A percentile compares a stretch with the other conserved stretches of the same genome.
Evolutionary conservation across 2,113 vertebrate species (phyloP).

Genomic region (Mus musculus): DNA sequence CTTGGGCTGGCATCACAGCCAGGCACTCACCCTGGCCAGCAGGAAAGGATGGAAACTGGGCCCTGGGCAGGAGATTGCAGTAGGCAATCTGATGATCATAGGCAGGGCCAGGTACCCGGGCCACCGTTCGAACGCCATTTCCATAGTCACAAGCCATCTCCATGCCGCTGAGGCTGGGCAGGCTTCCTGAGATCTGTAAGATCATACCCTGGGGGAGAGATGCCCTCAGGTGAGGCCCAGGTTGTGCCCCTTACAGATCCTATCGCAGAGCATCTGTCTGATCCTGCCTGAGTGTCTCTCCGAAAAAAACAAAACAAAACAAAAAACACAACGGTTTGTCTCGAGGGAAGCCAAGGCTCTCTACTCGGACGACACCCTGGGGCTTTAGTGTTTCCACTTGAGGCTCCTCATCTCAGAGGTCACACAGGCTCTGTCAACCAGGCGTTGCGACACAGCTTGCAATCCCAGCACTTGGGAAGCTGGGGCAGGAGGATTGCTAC

Average conservation of each 20-base stretch:
- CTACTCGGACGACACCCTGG: background rate
- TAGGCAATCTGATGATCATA: slow-evolving; percentile 92
- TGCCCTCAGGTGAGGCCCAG: background rate
- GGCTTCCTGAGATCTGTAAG: slow-evolving; percentile 95
- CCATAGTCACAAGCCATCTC: slow-evolving; percentile 95
- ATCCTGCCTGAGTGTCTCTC: background rate
- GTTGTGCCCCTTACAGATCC: fast-evolving
- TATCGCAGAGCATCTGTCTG: background rate
- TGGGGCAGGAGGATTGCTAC: background rate
- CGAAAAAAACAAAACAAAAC: background rate
- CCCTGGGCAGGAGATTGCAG: slow-evolving; percentile 91
- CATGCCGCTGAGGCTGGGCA: slow-evolving; percentile 93
- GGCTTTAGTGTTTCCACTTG: background rate
- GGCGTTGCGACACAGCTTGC: background rate
- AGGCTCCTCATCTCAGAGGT: background rate
- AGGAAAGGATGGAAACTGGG: slow-evolving; percentile 89
- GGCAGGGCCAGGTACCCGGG: slow-evolving; percentile 90
- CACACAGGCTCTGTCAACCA: background rate
- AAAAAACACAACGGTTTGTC: background rate
- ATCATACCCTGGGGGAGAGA: slow-evolving; percentile 89
- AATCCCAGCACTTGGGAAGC: background rate
- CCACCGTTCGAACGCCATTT: slow-evolving; percentile 87
- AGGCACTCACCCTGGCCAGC: slow-evolving; percentile 87
- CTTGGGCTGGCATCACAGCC: background rate
- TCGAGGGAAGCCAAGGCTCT: background rate